phyloP scores from a whole-genome alignment of 1,140 invertebrate genomes.

The Myzus persicae region DNA sequence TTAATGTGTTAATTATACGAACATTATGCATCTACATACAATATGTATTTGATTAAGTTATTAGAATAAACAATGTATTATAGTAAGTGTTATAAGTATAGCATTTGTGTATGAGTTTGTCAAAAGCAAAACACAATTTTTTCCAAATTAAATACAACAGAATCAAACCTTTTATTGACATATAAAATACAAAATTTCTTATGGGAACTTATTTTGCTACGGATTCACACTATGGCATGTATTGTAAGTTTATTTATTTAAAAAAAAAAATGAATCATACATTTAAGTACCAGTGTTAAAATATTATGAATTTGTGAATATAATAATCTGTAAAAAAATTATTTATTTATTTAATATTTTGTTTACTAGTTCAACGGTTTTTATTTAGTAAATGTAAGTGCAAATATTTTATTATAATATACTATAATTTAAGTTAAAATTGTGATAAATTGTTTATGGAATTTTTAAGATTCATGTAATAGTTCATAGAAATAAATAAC shows the following conservation, averaged over 20 bases:
- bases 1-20: neutral
- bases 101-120: conserved; percentile 29
- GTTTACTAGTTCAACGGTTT: neutral
- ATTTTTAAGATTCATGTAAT: conserved; percentile 43
- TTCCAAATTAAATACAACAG: neutral
- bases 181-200: neutral
- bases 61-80: neutral
- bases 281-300: conserved; percentile 36
- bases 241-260: neutral
- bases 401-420: conserved; percentile 18
- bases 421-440: conserved; percentile 38
- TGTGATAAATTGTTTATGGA: conserved; percentile 52
- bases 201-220: neutral
- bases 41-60: neutral
- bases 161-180: neutral
- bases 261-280: neutral
- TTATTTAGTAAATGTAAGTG: conserved; percentile 15
- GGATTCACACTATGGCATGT: neutral
- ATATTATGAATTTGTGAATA: neutral
- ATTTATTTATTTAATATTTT: conserved; percentile 6
- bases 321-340: conserved; percentile 7
- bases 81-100: neutral
- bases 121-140: neutral
- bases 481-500: conserved; percentile 26
- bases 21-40: neutral